Conservation (phyloP, 1,140 invertebrate species). For the Ceratina australensis region DNA sequence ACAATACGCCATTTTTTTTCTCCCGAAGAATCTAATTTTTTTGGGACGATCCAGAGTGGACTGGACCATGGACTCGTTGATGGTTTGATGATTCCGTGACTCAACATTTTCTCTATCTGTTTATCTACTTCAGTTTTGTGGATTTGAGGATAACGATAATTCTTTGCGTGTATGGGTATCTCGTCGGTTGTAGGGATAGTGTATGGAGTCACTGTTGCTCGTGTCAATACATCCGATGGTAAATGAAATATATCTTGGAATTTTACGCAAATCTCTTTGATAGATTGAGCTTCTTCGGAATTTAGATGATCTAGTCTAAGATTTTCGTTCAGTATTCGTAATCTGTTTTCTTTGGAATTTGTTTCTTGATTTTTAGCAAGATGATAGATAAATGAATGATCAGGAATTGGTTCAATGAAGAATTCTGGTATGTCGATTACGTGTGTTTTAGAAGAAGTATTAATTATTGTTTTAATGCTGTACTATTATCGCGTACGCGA, state of each 20-base stretch:
- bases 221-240: background rate
- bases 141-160: background rate
- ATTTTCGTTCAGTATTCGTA: background rate
- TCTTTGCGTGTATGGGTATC: background rate
- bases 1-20: background rate
- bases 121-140: background rate
- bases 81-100: background rate
- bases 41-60: background rate
- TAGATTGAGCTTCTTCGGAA: background rate
- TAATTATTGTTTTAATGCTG: background rate
- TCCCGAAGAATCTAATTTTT: background rate
- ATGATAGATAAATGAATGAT: background rate
- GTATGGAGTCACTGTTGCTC: background rate
- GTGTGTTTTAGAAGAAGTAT: background rate
- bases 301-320: slow-evolving; percentile 1
- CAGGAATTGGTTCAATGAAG: background rate
- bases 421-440: background rate
- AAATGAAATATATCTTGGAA: slow-evolving; percentile 12
- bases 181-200: background rate
- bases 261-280: background rate
- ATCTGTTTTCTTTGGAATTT: background rate
- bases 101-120: background rate
- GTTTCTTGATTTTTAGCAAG: background rate
- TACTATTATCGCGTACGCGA: background rate
- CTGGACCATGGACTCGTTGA: background rate